Percentiles rank a stretch among this genome's conserved stretches.
phyloP scores from a whole-genome alignment of 2,888 invertebrate genomes.

The Drosophila pseudotalamancana region DNA sequence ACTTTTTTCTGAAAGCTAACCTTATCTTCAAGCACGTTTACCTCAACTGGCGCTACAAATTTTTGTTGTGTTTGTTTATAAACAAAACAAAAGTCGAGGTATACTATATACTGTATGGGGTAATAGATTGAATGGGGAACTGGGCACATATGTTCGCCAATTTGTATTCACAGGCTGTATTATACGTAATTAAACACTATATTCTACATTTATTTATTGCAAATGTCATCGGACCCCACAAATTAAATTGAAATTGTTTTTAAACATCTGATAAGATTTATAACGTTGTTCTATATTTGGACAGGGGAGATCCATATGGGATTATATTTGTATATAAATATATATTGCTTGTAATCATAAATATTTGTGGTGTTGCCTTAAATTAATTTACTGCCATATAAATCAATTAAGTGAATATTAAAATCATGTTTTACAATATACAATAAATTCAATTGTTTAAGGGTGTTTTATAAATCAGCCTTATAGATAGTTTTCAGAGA shows the following conservation, averaged over 20 bases:
- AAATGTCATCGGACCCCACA: slow-evolving; percentile 48
- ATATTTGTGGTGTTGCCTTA: background rate
- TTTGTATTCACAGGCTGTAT: slow-evolving; percentile 34
- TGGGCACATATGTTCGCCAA: slow-evolving; percentile 9
- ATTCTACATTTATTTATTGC: slow-evolving; percentile 18
- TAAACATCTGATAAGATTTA: slow-evolving; percentile 43
- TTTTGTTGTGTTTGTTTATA: slow-evolving; percentile 53
- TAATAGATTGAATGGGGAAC: slow-evolving; percentile 3
- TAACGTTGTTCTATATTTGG: slow-evolving; percentile 1
- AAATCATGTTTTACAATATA: background rate
- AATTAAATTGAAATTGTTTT: slow-evolving; percentile 39
- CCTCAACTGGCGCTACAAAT: slow-evolving; percentile 22
- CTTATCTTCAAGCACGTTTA: slow-evolving; percentile 27
- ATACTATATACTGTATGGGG: background rate
- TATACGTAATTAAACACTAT: slow-evolving; percentile 25
- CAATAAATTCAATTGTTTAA: too few species aligned
- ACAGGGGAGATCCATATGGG: background rate
- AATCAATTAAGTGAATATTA: background rate
- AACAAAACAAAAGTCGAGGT: slow-evolving; percentile 38
- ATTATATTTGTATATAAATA: background rate
- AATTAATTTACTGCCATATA: background rate
- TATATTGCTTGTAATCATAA: background rate
- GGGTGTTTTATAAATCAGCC: too few species aligned
- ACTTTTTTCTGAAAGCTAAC: background rate
- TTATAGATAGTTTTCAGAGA: too few species aligned